Evolutionary conservation across 2,888 invertebrate genomes (phyloP), one percentile per base, ranked within the genome.

Genomic region (Pammene aurita): DNA sequence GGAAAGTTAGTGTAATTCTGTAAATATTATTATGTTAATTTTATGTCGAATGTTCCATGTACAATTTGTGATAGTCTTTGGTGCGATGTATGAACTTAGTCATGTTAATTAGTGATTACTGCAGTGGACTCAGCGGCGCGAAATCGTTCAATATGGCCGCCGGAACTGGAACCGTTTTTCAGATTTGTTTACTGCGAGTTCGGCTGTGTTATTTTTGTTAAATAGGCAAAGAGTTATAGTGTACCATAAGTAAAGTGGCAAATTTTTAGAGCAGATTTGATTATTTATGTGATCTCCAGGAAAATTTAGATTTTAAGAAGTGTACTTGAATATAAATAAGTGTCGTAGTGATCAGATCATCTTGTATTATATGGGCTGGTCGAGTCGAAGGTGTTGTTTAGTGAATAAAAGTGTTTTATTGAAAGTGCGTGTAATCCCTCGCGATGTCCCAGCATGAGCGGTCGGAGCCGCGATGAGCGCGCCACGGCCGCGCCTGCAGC

Each of bases 361-460:
- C 18, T 63, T 14, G 55, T 54, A 62, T 56, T 69, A 58, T 58
- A 48, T 26, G 18, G 52, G 52, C 46, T 54, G 18, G 66, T 62
- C 7, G 10, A 68, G 50, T 18, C 35, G 9, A 44, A n/a, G 41
- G 50, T 16, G 48, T 35, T 14, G 14, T 54, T 34, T 54, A 62
- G 34, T 61, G 48, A 41, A 42, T 34, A 35, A 52, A 62, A 58
- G 58, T 65, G 35, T 58, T 16, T 7, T 67, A 69, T 73, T 74
- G 72, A 14, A 56, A 63, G 64, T 50, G 64, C 10, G 65, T 67
- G 73, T 72, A 66, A 71, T 80, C 72, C 76, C 72, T 79, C 88
- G 87, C 83, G 77, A 90, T 90, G 91, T 84, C 84, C 81, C 86
- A 89, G 76, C 76, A 91, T 91, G 91, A 89, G 83, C 84, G 84